A percentile compares a stretch with the other conserved stretches of the same genome.
phyloP scores from a whole-genome alignment of 2,113 vertebrate species.

The Boulengeromyrus knoepffleri region DNA sequence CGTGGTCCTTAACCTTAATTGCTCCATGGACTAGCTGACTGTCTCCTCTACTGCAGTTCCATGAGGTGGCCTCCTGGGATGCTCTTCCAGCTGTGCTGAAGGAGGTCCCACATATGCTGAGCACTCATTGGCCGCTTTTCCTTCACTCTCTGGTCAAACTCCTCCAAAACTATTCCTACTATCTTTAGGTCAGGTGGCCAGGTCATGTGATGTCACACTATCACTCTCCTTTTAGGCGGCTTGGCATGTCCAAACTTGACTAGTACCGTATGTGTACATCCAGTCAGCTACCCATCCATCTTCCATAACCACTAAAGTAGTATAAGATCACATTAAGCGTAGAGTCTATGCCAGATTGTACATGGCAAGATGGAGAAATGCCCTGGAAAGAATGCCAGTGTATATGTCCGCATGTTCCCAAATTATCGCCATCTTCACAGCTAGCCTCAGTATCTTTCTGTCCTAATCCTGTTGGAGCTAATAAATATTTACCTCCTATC shows the following conservation, averaged over 20 bases:
- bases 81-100: neutral
- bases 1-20: neutral
- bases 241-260: neutral
- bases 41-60: neutral
- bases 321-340: neutral
- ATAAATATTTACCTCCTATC: conserved; percentile 13
- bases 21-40: neutral
- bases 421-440: neutral
- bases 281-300: neutral
- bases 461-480: neutral
- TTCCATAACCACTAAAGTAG: neutral
- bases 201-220: neutral
- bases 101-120: neutral
- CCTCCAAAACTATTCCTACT: neutral
- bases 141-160: neutral
- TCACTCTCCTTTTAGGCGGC: neutral
- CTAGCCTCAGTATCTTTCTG: neutral
- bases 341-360: neutral
- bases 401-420: neutral
- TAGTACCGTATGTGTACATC: neutral
- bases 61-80: neutral
- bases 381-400: neutral
- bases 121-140: neutral
- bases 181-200: neutral
- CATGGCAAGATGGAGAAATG: neutral